Conservation (phyloP, 2,113 vertebrate genomes). For the Ceratotherium simum region DNA sequence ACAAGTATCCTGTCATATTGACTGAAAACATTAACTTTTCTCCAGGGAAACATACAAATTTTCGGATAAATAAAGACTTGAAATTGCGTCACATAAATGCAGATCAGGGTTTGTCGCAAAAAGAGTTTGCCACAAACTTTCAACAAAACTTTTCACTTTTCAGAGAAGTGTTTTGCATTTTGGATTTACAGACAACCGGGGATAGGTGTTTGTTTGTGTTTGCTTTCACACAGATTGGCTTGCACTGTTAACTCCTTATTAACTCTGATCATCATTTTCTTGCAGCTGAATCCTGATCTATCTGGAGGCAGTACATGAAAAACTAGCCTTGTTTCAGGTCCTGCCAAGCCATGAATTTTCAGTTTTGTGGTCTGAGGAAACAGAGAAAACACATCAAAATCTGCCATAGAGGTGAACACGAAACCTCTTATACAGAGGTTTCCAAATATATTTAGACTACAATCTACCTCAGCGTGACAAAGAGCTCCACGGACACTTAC, state of each 20-base stretch:
- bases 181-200: neutral
- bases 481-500: neutral
- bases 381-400: neutral
- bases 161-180: neutral
- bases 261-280: conserved; percentile 50
- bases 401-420: neutral
- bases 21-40: neutral
- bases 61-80: neutral
- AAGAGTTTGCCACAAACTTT: neutral
- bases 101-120: neutral
- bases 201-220: neutral
- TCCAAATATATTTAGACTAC: neutral
- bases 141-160: neutral
- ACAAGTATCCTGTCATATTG: neutral
- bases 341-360: neutral
- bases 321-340: conserved; percentile 64
- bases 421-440: neutral
- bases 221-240: conserved; percentile 2
- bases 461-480: neutral
- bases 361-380: neutral
- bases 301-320: conserved; percentile 65
- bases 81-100: neutral
- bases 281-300: conserved; percentile 64
- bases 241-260: conserved; percentile 4
- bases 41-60: neutral